Base-by-base conservation (phyloP, 1,140 invertebrate genomes). In the honey bee (Apis mellifera) region DNA sequence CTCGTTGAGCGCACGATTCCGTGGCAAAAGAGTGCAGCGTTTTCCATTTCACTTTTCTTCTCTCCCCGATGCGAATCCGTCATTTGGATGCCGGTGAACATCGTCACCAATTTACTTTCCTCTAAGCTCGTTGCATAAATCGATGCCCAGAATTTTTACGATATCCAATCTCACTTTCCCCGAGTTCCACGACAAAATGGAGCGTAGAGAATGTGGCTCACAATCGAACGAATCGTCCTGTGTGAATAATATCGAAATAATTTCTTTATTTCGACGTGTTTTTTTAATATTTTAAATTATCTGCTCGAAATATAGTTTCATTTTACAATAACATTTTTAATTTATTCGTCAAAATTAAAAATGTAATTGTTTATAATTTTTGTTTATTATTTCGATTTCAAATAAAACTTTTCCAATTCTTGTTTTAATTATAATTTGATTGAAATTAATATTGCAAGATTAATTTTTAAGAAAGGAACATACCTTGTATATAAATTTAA, bases 101-200 rank as follows among this genome's bases (percentile, higher is more conserved):
- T 52, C 17, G 19, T n/a, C 64, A 76, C 68, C 71, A 76, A 81
- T 57, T 59, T 59, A 76, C 79, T 82, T 76, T 82, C 72, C 71
- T 57, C 42, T 7, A 48, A 59, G 72, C 42, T 65, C 23, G 64
- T 76, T 82, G 59, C 64, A 71, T 59, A 59, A 55, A 82, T 75
- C 80, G 65, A 57, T 52, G 23, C 13, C 69, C 17, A 23, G 17
- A 26, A 76, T 9, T 64, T 65, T 50, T 54, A 17, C 57, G 52
- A 52, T 74, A 60, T 54, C 26, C 32, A 66, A 48, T 60, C 7
- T 5, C 62, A 68, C 76, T 86, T 86, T 86, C 85, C 62, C 85
- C 17, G 84, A 80, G 73, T 80, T 87, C 81, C 68, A 86, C n/a
- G 68, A 84, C 59, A 86, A 83, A 86, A 87, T 83, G 1, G 68